A percentile compares a stretch with the other conserved stretches of the same genome.
Evolutionary conservation across 2,888 invertebrate genomes (phyloP).

Genomic region (Malthinus seriepunctatus): DNA sequence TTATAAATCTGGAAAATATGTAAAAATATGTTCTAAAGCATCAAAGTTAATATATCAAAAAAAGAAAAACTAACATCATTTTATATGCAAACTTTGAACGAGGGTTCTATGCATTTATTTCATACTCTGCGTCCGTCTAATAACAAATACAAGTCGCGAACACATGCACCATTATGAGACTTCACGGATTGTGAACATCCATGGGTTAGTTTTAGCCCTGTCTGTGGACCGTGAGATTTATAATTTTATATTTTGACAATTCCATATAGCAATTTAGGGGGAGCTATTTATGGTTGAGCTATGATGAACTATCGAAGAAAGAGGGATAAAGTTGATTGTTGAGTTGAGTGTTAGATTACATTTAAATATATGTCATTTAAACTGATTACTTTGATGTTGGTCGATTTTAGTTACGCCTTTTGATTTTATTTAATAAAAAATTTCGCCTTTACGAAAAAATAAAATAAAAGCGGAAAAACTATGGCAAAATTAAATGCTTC

Average conservation of each 20-base stretch:
- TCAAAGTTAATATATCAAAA: not conserved
- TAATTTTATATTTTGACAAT: constrained; percentile 58
- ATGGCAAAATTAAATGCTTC: constrained; percentile 23
- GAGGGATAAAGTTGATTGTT: constrained; percentile 33
- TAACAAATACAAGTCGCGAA: constrained; percentile 49
- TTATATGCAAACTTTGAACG: constrained; percentile 19
- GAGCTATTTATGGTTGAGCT: constrained; percentile 49
- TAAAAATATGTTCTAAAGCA: no score
- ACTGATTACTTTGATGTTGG: constrained; percentile 5
- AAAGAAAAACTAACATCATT: constrained; percentile 10
- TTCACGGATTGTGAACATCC: constrained; percentile 52
- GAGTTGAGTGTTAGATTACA: constrained; percentile 40
- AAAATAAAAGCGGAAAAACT: not conserved
- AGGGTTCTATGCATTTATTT: constrained; percentile 34
- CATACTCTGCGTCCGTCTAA: constrained; percentile 34
- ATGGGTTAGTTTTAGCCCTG: constrained; percentile 41
- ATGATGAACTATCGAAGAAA: constrained; percentile 35
- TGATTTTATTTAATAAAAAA: constrained; percentile 9
- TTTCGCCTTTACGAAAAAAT: no score
- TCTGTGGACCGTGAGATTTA: constrained; percentile 54
- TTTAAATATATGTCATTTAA: constrained; percentile 33
- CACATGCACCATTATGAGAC: constrained; percentile 50
- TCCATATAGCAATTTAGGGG: constrained; percentile 51
- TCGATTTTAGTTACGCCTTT: constrained; percentile 13
- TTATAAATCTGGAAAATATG: no score